Percentiles rank a stretch among this genome's conserved stretches.
Evolutionary conservation across 2,797 vertebrate species (phyloP).

Genomic region (Arrhamphus sclerolepis): DNA sequence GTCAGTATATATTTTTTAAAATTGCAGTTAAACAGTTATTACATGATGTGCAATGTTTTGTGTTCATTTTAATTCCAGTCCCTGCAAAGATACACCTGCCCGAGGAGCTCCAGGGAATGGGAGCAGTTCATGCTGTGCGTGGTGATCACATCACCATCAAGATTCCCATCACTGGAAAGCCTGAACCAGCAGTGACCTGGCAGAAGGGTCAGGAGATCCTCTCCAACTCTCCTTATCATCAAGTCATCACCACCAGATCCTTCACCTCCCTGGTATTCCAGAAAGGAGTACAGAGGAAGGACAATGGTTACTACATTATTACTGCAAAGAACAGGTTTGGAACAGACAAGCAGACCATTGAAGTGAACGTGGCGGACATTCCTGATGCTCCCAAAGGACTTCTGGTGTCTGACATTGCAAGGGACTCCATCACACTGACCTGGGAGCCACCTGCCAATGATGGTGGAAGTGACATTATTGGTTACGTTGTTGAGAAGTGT

Average conservation of each 20-base stretch:
- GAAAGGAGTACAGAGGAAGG: slow-evolving; percentile 94
- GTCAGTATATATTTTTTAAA: not conserved
- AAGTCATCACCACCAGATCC: slow-evolving; percentile 97
- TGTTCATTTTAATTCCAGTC: slow-evolving; percentile 81
- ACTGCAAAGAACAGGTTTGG: slow-evolving; percentile 99
- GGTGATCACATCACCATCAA: slow-evolving; percentile 95
- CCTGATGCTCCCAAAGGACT: slow-evolving; percentile 93
- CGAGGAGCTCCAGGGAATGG: slow-evolving; percentile 97
- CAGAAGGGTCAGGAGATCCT: slow-evolving; percentile 99
- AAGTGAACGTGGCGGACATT: slow-evolving; percentile 95
- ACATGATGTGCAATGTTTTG: not conserved
- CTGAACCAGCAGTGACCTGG: slow-evolving; percentile 95
- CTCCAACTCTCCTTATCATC: slow-evolving; percentile 91
- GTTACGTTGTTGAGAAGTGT: slow-evolving; percentile 96
- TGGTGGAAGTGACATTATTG: slow-evolving; percentile 91
- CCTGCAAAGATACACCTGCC: slow-evolving; percentile 97
- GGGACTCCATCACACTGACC: slow-evolving; percentile 94
- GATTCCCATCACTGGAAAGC: slow-evolving; percentile 97
- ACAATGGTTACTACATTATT: slow-evolving; percentile 95
- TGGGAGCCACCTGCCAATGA: slow-evolving; percentile 94
- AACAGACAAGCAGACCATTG: slow-evolving; percentile 96
- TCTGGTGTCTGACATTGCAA: slow-evolving; percentile 87
- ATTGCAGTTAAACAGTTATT: not conserved
- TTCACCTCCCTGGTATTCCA: slow-evolving; percentile 97
- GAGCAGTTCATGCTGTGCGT: slow-evolving; percentile 92